Percentiles rank a stretch among this genome's conserved stretches.
These are phyloP conservation scores for Lepus europaeus DNA, from an alignment of 2,113 vertebrate genomes.

Conservation along the genomic window DNA sequence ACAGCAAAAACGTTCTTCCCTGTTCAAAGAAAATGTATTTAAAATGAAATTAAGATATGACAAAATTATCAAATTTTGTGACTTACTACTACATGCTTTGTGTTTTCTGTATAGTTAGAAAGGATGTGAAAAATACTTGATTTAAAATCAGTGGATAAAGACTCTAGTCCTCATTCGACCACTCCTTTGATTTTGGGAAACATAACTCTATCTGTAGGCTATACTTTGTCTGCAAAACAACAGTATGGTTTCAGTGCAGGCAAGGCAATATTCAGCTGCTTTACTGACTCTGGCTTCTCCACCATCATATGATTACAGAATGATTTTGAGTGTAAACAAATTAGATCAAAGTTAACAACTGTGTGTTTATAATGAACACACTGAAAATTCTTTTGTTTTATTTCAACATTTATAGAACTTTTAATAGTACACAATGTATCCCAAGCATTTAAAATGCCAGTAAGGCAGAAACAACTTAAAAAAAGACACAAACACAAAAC, in stretches of 20 bases:
- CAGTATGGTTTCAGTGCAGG: neutral
- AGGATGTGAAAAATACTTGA: neutral
- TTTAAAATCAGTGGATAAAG: neutral
- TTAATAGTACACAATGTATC: constrained; percentile 65
- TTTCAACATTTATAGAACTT: constrained; percentile 76
- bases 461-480: constrained; percentile 60
- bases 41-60: neutral
- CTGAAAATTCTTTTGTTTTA: constrained; percentile 6
- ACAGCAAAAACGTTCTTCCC: neutral
- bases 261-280: neutral
- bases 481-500: constrained; percentile 17
- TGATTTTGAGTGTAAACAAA: neutral
- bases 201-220: neutral
- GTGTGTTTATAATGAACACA: neutral
- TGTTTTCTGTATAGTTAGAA: neutral
- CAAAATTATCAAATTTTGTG: neutral
- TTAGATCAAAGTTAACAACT: neutral
- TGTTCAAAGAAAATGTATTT: neutral
- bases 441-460: constrained; percentile 69
- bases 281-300: neutral
- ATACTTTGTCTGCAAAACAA: neutral
- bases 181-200: neutral
- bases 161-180: neutral
- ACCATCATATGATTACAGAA: neutral
- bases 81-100: neutral